Evolutionary conservation across 2,888 invertebrate species (phyloP).

Genomic region (Ypsolopha scabrella): DNA sequence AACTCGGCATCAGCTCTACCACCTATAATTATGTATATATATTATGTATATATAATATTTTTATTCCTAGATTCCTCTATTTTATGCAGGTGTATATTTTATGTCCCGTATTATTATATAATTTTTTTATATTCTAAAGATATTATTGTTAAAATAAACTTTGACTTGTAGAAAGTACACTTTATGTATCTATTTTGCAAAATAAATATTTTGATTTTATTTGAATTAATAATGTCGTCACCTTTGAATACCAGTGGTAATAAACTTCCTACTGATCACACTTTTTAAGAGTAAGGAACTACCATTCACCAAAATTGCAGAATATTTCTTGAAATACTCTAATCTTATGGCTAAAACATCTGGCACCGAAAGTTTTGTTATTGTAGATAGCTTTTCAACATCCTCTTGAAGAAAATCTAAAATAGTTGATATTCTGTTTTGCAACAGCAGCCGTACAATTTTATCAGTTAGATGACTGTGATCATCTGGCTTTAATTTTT

Average conservation of each 20-base stretch:
- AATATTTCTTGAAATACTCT: constrained; percentile 60
- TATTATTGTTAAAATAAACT: no score
- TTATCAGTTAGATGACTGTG: constrained; percentile 38
- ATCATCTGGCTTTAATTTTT: constrained; percentile 27
- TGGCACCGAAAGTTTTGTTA: constrained; percentile 59
- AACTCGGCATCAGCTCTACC: no score
- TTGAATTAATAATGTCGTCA: constrained; percentile 21
- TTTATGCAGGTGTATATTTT: no score
- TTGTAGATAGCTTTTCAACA: constrained; percentile 54
- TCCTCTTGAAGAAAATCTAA: constrained; percentile 71
- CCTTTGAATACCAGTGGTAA: constrained; percentile 64
- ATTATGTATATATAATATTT: no score
- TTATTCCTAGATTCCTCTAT: no score
- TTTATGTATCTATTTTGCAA: no score
- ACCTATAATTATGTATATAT: no score
- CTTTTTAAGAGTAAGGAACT: constrained; percentile 28
- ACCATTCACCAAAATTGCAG: constrained; percentile 45
- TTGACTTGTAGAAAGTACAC: no score
- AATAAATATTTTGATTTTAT: no score
- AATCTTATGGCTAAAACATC: constrained; percentile 46
- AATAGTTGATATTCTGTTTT: constrained; percentile 65
- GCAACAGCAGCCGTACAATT: constrained; percentile 50
- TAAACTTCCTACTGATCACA: constrained; percentile 28
- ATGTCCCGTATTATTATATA: no score
- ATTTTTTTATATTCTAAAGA: no score